Conservation (phyloP, 2,888 invertebrate genomes). For the Nemotelus nigrinus region DNA sequence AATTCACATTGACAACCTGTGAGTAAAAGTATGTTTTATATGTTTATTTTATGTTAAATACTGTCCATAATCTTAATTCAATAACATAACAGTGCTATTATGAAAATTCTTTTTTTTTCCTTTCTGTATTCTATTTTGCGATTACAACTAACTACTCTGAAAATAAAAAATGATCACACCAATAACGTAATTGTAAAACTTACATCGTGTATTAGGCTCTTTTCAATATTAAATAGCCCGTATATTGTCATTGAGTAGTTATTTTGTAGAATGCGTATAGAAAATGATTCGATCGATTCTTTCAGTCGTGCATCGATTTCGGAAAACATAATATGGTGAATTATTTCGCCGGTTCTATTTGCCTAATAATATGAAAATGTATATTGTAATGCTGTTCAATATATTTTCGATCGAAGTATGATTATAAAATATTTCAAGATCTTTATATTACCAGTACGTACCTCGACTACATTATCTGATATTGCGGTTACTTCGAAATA, state of each 20-base stretch:
- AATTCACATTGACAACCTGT: too few relatives aligned
- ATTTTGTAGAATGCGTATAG: slow-evolving; percentile 15
- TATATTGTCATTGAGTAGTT: slow-evolving; percentile 7
- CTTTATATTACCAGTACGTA: slow-evolving; percentile 9
- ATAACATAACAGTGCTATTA: too few relatives aligned
- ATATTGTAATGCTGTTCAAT: too few relatives aligned
- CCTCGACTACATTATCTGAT: slow-evolving; percentile 17
- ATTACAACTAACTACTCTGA: not conserved
- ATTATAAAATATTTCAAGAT: not conserved
- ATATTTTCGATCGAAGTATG: too few relatives aligned
- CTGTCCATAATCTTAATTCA: too few relatives aligned
- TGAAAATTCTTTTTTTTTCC: not conserved
- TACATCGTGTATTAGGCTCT: slow-evolving; percentile 18
- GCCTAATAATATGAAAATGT: not conserved
- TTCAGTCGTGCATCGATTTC: slow-evolving; percentile 22
- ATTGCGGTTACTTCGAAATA: not conserved
- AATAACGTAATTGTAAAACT: not conserved
- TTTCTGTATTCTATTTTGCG: not conserved
- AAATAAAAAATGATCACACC: not conserved
- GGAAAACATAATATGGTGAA: not conserved
- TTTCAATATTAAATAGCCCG: slow-evolving; percentile 17
- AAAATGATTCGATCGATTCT: slow-evolving; percentile 23
- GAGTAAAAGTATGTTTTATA: too few relatives aligned
- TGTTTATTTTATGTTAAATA: too few relatives aligned
- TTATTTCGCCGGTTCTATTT: slow-evolving; percentile 21